These are phyloP conservation scores for Fissipunctia ypsillon DNA, from an alignment of 2,888 invertebrate species.

Conservation along the genomic window DNA sequence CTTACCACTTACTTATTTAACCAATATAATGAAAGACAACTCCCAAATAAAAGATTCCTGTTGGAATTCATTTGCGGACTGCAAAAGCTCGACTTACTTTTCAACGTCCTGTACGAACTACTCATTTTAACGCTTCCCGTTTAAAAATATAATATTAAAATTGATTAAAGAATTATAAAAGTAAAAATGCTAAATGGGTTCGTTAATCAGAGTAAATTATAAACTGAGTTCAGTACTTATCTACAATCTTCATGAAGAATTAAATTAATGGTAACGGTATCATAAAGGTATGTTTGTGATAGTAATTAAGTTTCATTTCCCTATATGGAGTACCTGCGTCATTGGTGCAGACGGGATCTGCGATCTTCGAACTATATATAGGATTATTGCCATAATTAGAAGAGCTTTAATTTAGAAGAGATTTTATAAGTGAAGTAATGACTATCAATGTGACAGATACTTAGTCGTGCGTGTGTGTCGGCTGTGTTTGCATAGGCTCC, in stretches of 20 bases:
- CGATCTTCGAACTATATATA: background rate
- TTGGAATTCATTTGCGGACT: background rate
- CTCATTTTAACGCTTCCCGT: background rate
- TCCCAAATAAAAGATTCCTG: too few relatives aligned
- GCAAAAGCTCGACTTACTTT: background rate
- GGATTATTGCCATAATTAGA: constrained; percentile 6
- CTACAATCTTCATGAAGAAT: constrained; percentile 14
- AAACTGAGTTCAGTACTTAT: constrained; percentile 13
- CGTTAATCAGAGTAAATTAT: constrained; percentile 21
- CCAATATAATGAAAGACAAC: too few relatives aligned
- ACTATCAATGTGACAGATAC: background rate
- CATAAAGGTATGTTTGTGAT: constrained; percentile 19
- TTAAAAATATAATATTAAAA: constrained; percentile 41
- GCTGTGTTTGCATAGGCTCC: background rate
- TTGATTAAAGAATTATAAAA: constrained; percentile 47
- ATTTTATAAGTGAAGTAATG: background rate
- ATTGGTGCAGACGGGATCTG: background rate
- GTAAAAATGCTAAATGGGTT: constrained; percentile 10
- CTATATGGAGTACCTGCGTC: constrained; percentile 2
- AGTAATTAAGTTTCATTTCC: constrained; percentile 12
- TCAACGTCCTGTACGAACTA: constrained; percentile 17
- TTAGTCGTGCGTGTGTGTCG: too few relatives aligned
- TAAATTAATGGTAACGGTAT: constrained; percentile 33
- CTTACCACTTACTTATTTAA: too few relatives aligned
- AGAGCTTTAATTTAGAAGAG: background rate